Conservation (phyloP, 2,113 vertebrate genomes). For the Podarcis raffonei region DNA sequence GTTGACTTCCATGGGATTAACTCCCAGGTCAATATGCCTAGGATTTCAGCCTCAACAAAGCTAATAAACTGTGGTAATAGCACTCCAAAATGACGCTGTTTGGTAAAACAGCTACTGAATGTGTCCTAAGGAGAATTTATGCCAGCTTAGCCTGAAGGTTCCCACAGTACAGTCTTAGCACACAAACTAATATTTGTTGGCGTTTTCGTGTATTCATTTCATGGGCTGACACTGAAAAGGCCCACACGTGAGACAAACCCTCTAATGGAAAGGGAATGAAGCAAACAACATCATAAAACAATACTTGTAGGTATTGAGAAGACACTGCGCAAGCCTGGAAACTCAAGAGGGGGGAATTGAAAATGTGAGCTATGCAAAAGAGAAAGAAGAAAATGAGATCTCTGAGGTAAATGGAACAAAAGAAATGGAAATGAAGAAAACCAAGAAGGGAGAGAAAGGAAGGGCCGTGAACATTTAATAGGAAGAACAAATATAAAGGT, state of each 20-base stretch:
- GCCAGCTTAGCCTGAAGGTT: not conserved
- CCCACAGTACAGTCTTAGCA: not conserved
- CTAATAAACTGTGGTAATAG: slow-evolving; percentile 17
- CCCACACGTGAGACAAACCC: not conserved
- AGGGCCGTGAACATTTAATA: not conserved
- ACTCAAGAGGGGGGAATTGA: not conserved
- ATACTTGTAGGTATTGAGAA: not conserved
- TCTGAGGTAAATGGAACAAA: slow-evolving; percentile 1
- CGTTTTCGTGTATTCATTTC: not conserved
- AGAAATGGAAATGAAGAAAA: not conserved
- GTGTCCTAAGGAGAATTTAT: not conserved
- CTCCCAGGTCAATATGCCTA: too few species aligned
- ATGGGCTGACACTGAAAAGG: not conserved
- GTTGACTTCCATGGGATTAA: too few species aligned
- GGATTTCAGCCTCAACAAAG: not conserved
- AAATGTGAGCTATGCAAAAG: not conserved
- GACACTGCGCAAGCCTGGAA: not conserved
- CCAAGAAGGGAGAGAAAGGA: fast-evolving
- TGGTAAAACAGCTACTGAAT: not conserved
- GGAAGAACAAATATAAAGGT: not conserved
- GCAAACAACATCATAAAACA: not conserved
- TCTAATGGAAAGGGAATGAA: not conserved
- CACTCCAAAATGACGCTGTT: slow-evolving; percentile 29
- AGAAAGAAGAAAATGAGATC: not conserved
- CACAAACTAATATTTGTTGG: not conserved